Evolutionary conservation across 1,140 invertebrate genomes (phyloP), one percentile per base, ranked within the genome.

Genomic region (Bombus impatiens): DNA sequence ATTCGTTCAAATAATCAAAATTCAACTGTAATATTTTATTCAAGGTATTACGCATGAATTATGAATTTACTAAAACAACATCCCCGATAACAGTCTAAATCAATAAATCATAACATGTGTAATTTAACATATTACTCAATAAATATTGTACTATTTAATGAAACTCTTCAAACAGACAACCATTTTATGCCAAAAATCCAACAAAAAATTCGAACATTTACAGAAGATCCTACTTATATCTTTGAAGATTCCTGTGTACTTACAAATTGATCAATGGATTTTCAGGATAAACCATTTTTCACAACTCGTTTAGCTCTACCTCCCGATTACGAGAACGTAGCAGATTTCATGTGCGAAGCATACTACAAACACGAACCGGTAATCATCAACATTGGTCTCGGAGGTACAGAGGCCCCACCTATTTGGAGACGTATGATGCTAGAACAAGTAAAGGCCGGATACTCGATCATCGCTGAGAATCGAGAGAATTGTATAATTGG

Each of bases 381-480:
- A 22, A 80, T 94, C 12, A 76, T 90, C 25, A 93, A 91, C 78
- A 86, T 93, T 0, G 93, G 92, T 18, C 15, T 94, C 13, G 37
- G 22, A 3, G 68, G 74, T 22, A 80, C 90, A 0, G 86, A 86
- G 13, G 86, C 90, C 10, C 71, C 86, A 9, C 10, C 74, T 4
- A 90, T 22, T 18, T 88, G 76, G 77, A 72, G 93, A 22, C 65
- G 88, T 35, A 70, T 92, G 71, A 93, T 93, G 88, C 44, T 84
- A 77, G 87, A 94, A 35, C 83, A 92, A 6, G 82, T 96, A 35
- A 87, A 78, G 22, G 91, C 94, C 78, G 95, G 95, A 35, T 91
- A 94, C 76, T 93, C 94, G 28, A 82, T 95, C 53, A 94, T 95
- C 53, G 94, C 93, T 4, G 94, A 93, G 89, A 93, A 94, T 84